These are phyloP conservation scores for Mythimna lalbum DNA, from an alignment of 2,888 invertebrate species.

Conservation along the genomic window DNA sequence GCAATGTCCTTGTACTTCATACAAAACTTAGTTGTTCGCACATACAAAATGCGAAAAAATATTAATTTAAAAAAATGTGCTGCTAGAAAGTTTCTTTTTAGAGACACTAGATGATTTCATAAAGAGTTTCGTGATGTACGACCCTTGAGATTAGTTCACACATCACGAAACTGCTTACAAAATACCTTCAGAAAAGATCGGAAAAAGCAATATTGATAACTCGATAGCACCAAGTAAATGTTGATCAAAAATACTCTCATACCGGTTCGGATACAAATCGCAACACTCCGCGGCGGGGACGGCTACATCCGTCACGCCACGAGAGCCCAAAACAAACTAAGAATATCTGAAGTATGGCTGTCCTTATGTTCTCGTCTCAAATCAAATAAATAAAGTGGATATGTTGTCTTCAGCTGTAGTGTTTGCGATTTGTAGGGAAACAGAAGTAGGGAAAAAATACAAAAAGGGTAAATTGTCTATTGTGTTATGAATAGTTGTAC, in stretches of 20 bases:
- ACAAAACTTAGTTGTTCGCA: no score
- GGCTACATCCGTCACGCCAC: constrained; percentile 62
- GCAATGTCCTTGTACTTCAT: no score
- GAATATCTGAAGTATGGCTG: constrained; percentile 47
- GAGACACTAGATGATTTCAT: neutral
- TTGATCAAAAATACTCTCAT: constrained; percentile 53
- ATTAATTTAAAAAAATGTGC: neutral
- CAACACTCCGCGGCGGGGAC: constrained; percentile 60
- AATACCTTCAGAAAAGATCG: constrained; percentile 12
- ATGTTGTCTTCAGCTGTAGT: constrained; percentile 11
- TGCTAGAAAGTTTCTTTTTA: neutral
- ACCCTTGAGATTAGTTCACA: neutral
- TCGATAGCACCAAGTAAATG: constrained; percentile 48
- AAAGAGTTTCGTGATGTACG: no score
- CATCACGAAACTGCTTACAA: neutral
- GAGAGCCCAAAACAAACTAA: constrained; percentile 51
- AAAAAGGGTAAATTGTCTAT: no score
- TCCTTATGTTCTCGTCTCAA: constrained; percentile 45
- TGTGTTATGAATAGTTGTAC: neutral
- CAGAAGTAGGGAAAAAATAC: neutral
- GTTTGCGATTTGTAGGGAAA: neutral
- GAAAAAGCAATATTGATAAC: constrained; percentile 46
- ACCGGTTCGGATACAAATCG: constrained; percentile 58
- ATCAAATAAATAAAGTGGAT: constrained; percentile 47
- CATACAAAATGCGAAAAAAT: no score